Evolutionary conservation across 2,888 invertebrate species (phyloP), one percentile per base, ranked within the genome.

Genomic region (Clostera curtula): DNA sequence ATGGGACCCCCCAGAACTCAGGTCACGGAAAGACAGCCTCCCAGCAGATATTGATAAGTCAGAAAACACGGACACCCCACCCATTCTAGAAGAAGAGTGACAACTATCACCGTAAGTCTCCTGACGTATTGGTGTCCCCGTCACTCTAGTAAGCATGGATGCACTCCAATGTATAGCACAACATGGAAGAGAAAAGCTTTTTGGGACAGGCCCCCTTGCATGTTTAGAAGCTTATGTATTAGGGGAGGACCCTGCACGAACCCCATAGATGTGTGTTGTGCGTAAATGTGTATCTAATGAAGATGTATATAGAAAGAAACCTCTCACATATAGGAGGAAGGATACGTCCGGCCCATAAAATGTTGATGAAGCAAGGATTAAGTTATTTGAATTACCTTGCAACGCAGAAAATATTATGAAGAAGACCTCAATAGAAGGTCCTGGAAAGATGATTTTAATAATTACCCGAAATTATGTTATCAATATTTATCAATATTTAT

Each of bases 191-290:
- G 57, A 72, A 65, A 62, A 75, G 75, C 76, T 74, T 75, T 62
- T 26, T 59, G 70, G 64, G 59, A 65, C 75, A 74, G 74, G 66
- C 67, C 75, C 72, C 72, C 74, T 71, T 79, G 82, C 82, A 82
- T 82, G 82, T 56, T 71, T 82, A 82, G 79, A 61, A 63, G 80
- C 79, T 79, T 79, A 54, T 79, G 77, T 77, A 71, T 59, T 64
- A 67, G 56, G 64, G 63, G 59, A 62, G 58, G 66, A 64, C 55
- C 60, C 62, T 67, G 80, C 80, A 79, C 80, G 77, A 73, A 63
- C 59, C 63, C 51, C 49, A 68, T 76, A 77, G 70, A 73, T 77
- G 65, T 76, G 56, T 76, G 58, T 68, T 51, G 52, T 51, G 27
- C 39, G 32, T 52, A 37, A 35, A 48, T 51, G 47, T 49, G 34